Base-by-base conservation (phyloP, 2,888 invertebrate species). In the Glyphotaelius pellucidus region DNA sequence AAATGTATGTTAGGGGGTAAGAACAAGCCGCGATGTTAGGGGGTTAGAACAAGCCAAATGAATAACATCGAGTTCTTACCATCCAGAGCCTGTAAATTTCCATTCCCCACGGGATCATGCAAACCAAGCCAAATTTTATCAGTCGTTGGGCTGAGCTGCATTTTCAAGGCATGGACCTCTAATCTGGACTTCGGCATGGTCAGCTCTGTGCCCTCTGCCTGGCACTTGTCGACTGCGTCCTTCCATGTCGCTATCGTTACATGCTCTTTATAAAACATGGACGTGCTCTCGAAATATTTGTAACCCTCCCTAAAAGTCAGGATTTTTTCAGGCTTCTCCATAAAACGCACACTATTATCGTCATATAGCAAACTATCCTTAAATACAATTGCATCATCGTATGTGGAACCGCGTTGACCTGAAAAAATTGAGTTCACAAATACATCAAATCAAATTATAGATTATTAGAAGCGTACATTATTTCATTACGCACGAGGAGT, bases 121-220 rank as follows among this genome's bases (percentile, higher is more conserved):
- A 83, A 83, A 9, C 81, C 81, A 25, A 83, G 30, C 81, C 81
- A 83, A 15, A 35, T 19, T 19, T 32, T 19, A 19, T 83, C 25
- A 25, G 81, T 83, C 32, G 3, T 83, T 83, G 4, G 32, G 19
- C 32, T 15, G 30, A 32, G 7, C 31, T 31, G 31, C 81, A 2
- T 81, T 31, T 32, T 32, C 32, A 81, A 14, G 15, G 32, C 32
- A 1, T 30, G 14, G 32, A 90, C 80, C 15, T 93, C 91, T 1
- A 12, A 7, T 32, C 12, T 32, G 3, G 86, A 81, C 14, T 19
- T 47, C 14, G 93, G 93, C 19, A 90, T 14, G n/a, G 90, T 67
- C 80, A 93, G 32, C 3, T 52, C 87, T 15, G 92, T 91, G 7
- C 88, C 92, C 91, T 93, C 93, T 14, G 31, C 89, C 79, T 86